Conservation (phyloP, 92 coral and sea anemone genomes). For the Epizoanthus scotinus region DNA sequence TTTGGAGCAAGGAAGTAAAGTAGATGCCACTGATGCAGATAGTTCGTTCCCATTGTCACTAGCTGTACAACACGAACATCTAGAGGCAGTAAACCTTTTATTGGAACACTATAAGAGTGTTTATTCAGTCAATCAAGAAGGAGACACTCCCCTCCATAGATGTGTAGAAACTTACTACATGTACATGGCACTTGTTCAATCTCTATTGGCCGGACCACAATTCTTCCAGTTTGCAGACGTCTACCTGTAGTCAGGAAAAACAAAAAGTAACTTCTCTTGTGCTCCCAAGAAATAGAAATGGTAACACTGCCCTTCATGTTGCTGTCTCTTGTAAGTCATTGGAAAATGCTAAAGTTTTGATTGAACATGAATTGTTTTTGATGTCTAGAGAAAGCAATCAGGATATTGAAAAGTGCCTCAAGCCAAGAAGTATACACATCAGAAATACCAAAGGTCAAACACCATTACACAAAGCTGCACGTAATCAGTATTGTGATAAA, state of each 20-base stretch:
- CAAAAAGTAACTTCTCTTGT: neutral
- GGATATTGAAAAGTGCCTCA: neutral
- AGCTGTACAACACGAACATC: neutral
- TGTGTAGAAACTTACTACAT: neutral
- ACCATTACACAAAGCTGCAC: neutral
- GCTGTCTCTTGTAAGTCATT: neutral
- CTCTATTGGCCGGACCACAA: neutral
- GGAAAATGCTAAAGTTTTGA: neutral
- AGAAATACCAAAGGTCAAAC: neutral
- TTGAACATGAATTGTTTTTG: neutral
- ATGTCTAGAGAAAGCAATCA: neutral
- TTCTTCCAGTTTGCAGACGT: neutral
- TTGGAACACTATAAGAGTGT: neutral
- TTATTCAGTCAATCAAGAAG: neutral
- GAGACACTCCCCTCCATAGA: neutral
- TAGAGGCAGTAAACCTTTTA: neutral
- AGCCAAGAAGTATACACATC: neutral
- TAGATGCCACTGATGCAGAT: neutral
- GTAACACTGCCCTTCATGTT: neutral
- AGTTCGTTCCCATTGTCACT: conserved; percentile 6
- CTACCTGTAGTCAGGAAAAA: neutral
- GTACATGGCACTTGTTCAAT: neutral
- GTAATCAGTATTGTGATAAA: neutral
- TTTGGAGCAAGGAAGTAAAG: conserved; percentile 20
- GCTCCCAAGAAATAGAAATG: no score